phyloP scores from a whole-genome alignment of 2,113 vertebrate species.

The Aegypius monachus region DNA sequence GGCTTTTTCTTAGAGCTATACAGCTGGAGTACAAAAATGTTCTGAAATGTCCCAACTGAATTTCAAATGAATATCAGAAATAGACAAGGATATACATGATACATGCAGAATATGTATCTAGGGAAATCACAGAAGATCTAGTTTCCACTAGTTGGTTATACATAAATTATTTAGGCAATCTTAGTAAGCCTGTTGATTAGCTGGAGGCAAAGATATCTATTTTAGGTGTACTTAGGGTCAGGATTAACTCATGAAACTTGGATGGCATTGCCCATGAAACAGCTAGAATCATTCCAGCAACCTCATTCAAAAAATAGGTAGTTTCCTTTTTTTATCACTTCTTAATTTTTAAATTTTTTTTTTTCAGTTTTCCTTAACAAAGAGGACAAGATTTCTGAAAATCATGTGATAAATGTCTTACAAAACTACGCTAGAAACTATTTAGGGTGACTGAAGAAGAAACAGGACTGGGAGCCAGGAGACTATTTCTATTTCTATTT shows the following conservation, averaged over 20 bases:
- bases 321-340: background rate
- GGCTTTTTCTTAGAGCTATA: conserved; percentile 31
- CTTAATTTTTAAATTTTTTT: background rate
- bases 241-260: conserved; percentile 42
- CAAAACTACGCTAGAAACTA: conserved; percentile 49
- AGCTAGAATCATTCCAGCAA: background rate
- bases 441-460: conserved; percentile 48
- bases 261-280: background rate
- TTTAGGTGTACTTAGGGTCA: conserved; percentile 37
- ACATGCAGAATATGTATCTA: conserved; percentile 39
- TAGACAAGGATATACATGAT: conserved; percentile 59
- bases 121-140: conserved; percentile 64
- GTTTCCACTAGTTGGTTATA: conserved; percentile 51
- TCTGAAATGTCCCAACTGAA: conserved; percentile 57
- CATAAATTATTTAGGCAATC: conserved; percentile 62
- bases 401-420: conserved; percentile 21
- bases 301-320: background rate
- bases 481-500: conserved; percentile 67
- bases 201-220: conserved; percentile 51
- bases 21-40: conserved; percentile 38
- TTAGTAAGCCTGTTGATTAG: conserved; percentile 55
- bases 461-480: conserved; percentile 56
- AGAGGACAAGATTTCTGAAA: conserved; percentile 6
- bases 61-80: conserved; percentile 64
- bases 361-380: background rate